These are phyloP conservation scores for Patella ulyssiponensis DNA, from an alignment of 2,888 invertebrate species.

Conservation along the genomic window DNA sequence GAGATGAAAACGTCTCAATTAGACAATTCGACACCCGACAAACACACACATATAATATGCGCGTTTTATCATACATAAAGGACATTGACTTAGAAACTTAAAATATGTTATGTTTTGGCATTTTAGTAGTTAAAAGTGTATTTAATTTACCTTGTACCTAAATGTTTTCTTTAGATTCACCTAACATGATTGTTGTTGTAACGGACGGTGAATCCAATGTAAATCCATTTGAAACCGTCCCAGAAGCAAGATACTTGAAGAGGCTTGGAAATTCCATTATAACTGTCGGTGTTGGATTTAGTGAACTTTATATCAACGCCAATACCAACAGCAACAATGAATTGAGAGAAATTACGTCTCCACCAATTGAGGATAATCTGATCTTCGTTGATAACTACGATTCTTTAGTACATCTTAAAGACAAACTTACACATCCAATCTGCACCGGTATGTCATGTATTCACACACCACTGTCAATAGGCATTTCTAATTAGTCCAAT, in stretches of 20 bases:
- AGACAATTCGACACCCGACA: too few species aligned
- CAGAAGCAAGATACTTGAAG: slow-evolving; percentile 60
- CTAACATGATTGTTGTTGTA: slow-evolving; percentile 59
- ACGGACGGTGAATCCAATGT: slow-evolving; percentile 68
- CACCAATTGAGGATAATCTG: slow-evolving; percentile 59
- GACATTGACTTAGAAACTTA: too few species aligned
- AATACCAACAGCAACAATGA: slow-evolving; percentile 44
- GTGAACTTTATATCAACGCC: slow-evolving; percentile 28
- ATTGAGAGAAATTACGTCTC: slow-evolving; percentile 60
- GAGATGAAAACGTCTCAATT: too few species aligned
- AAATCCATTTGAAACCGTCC: slow-evolving; percentile 58
- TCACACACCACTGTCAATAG: too few species aligned
- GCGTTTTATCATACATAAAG: too few species aligned
- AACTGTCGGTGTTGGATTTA: slow-evolving; percentile 60
- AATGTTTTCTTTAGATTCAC: slow-evolving; percentile 46
- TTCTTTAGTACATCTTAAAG: slow-evolving; percentile 52
- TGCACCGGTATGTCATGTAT: slow-evolving; percentile 58
- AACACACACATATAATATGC: too few species aligned
- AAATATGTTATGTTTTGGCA: too few species aligned
- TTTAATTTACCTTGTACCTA: not conserved
- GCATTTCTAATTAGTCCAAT: too few species aligned
- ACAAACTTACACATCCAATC: slow-evolving; percentile 56
- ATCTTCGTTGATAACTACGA: slow-evolving; percentile 60
- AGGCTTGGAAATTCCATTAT: slow-evolving; percentile 55
- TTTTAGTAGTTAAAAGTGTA: too few species aligned